Conservation (phyloP, 2,113 vertebrate genomes). For the Nymphicus hollandicus region DNA sequence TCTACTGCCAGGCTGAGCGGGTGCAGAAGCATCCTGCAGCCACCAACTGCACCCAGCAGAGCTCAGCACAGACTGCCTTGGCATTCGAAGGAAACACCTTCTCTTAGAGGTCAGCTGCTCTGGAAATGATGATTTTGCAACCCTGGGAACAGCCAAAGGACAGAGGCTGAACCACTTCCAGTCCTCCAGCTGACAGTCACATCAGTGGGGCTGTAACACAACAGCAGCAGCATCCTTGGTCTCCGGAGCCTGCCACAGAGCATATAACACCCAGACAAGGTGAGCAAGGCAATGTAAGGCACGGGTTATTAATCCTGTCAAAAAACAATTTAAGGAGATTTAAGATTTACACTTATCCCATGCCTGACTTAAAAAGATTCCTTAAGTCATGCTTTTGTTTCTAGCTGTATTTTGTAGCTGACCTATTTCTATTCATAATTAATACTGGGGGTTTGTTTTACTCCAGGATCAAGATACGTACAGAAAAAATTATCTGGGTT, state of each 20-base stretch:
- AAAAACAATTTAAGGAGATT: conserved; percentile 24
- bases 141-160: background rate
- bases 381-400: conserved; percentile 12
- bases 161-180: background rate
- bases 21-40: background rate
- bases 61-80: background rate
- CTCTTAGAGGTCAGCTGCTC: background rate
- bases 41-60: background rate
- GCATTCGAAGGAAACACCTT: background rate
- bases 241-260: background rate
- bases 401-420: background rate
- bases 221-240: background rate
- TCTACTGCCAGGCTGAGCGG: background rate
- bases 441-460: background rate
- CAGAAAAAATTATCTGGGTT: background rate
- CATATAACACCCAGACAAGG: background rate
- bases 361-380: background rate
- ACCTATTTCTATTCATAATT: conserved; percentile 17
- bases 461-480: background rate
- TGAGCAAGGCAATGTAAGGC: background rate
- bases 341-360: conserved; percentile 5
- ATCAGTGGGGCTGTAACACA: background rate
- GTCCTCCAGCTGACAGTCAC: background rate
- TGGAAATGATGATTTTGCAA: background rate
- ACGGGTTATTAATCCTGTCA: background rate